phyloP scores from a whole-genome alignment of 2,797 vertebrate genomes.

The Xerus rutilus region DNA sequence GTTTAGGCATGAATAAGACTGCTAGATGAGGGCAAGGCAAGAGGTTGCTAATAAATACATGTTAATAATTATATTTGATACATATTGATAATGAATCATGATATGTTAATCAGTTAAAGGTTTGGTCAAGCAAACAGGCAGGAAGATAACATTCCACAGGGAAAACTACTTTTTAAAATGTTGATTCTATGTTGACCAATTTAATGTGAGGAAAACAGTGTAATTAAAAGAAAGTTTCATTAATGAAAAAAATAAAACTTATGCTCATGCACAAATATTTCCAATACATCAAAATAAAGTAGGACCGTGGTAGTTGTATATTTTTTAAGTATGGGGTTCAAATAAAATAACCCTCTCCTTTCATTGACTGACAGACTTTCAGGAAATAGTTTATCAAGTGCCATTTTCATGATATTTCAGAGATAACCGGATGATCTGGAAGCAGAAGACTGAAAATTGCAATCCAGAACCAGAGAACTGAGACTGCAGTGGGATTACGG shows the following conservation, averaged over 20 bases:
- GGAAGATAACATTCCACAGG: background rate
- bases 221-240: background rate
- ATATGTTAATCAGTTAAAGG: background rate
- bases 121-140: background rate
- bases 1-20: background rate
- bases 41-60: background rate
- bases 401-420: background rate
- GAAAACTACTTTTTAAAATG: background rate
- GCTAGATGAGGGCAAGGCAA: background rate
- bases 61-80: background rate
- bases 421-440: background rate
- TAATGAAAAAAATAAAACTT: slow-evolving; percentile 8
- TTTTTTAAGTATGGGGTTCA: background rate
- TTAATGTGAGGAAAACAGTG: background rate
- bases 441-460: background rate
- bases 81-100: background rate
- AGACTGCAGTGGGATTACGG: background rate
- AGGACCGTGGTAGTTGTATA: background rate
- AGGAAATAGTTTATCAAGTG: background rate
- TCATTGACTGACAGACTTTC: background rate
- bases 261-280: background rate
- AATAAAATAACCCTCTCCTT: background rate
- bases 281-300: background rate
- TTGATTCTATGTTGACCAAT: background rate
- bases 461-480: background rate